phyloP scores from a whole-genome alignment of 2,113 vertebrate genomes.

The Lontra canadensis region DNA sequence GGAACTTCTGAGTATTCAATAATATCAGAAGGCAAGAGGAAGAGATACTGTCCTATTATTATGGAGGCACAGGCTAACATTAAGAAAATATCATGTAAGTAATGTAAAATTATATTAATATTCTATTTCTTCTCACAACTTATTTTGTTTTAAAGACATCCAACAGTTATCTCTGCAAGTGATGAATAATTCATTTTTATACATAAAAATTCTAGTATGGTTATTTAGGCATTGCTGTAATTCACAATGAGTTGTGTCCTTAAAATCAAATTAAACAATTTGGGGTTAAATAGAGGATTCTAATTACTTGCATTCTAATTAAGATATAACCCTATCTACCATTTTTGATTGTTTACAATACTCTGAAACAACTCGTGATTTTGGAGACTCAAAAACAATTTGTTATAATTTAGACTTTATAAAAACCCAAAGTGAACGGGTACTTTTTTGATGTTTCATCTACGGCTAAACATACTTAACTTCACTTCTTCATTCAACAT shows the following conservation, averaged over 20 bases:
- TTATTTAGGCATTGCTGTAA: background rate
- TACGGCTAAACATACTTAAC: background rate
- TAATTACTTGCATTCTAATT: conserved; percentile 18
- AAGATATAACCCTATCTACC: background rate
- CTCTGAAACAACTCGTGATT: background rate
- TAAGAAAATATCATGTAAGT: background rate
- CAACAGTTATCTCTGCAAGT: background rate
- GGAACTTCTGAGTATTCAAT: background rate
- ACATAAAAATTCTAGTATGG: background rate
- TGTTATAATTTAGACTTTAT: background rate
- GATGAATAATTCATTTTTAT: background rate
- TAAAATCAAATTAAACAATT: background rate
- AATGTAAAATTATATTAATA: background rate
- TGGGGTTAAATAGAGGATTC: background rate
- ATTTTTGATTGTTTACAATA: background rate
- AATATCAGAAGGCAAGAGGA: background rate
- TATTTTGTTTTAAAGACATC: background rate
- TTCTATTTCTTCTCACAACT: background rate
- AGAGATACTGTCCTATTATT: background rate
- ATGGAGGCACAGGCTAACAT: background rate
- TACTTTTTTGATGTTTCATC: background rate
- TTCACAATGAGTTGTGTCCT: background rate
- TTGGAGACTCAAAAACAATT: background rate
- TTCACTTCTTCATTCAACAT: background rate
- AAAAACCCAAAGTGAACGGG: background rate